Conservation (phyloP, 2,113 vertebrate genomes). For the Chaenogobius annularis region DNA sequence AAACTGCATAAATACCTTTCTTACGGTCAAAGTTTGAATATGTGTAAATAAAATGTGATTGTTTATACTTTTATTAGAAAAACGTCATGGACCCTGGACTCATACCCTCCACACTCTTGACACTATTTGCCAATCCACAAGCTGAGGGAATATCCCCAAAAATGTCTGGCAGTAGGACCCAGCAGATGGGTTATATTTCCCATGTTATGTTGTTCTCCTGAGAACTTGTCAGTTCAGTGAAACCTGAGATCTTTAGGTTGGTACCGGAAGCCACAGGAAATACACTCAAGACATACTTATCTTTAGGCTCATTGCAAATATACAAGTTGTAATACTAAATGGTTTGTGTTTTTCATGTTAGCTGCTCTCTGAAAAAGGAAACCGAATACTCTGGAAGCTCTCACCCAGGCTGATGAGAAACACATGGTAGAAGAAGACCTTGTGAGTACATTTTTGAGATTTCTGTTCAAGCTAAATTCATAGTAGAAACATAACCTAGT, state of each 20-base stretch:
- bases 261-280: background rate
- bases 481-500: background rate
- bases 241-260: background rate
- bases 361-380: background rate
- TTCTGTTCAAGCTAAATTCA: background rate
- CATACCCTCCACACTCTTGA: background rate
- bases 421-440: background rate
- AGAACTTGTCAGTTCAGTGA: background rate
- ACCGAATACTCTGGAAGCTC: background rate
- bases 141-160: background rate
- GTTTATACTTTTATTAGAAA: too few relatives aligned
- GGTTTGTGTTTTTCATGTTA: background rate
- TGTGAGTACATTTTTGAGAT: background rate
- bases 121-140: background rate
- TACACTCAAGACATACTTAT: background rate
- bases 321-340: background rate
- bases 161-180: background rate
- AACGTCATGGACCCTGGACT: too few relatives aligned
- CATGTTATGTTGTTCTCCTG: background rate
- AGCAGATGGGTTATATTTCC: background rate
- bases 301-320: background rate
- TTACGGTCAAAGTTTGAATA: too few relatives aligned
- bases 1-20: too few relatives aligned
- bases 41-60: too few relatives aligned
- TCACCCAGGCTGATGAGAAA: background rate